Base-by-base conservation (phyloP, 2,888 invertebrate species). In the Callimorpha dominula region DNA sequence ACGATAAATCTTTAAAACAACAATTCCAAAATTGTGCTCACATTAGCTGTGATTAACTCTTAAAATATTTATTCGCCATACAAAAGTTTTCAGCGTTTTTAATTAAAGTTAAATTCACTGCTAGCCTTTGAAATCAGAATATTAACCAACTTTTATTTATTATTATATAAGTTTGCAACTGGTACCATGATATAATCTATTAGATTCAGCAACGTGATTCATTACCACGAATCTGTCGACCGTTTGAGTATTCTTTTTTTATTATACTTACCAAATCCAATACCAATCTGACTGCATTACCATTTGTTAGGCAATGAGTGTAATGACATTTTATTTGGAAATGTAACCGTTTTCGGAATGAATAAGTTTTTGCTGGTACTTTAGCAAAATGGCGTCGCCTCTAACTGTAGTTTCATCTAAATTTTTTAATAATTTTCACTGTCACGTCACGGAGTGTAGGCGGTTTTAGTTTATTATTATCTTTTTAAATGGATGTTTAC, bases 241-340 rank as follows among this genome's bases (percentile, higher is more conserved):
- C 63, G 46, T 66, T 77, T 73, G n/a, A 64, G 9, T 60, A 60
- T 65, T 68, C 52, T 72, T 76, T 78, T 49, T 60, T 50, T 68
- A 78, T 76, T 68, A 63, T 65, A 64, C 43, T 62, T 70, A 40
- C 52, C 46, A 68, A 74, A 74, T 31, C 31, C 31, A 31, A 31
- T 31, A 31, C 31, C 73, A 42, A 72, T 73, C 71, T 77, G 72
- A 74, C 74, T 79, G 65, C 65, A 65, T 67, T 68, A 20, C 70
- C 46, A 74, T 77, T 72, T 62, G 65, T 65, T 65, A 15, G 9
- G 50, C 15, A 65, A 65, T 49, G 31, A 14, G 1, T 31, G 54
- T 70, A 65, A 63, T 71, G 57, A 49, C 70, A 31, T 72, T 81
- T 17, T 57, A 70, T 81, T 57, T 49, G 70, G 70, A 75, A 78